Base-by-base conservation (phyloP, 2,113 vertebrate genomes). In the Motacilla alba region DNA sequence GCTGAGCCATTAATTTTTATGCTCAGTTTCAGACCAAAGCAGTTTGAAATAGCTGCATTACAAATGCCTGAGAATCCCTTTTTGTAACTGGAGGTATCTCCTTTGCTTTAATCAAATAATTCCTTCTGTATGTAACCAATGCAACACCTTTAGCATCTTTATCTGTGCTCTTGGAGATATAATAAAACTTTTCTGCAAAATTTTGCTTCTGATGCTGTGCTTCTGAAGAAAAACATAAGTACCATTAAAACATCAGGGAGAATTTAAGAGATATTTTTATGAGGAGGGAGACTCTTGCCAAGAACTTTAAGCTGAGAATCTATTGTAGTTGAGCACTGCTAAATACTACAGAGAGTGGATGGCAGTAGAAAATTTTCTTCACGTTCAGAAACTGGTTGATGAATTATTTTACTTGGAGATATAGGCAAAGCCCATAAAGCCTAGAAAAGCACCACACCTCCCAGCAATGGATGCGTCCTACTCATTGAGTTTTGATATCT, bases 31-130 rank as follows among this genome's bases (percentile, higher is more conserved):
- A 89, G 49, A 41, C 15, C 47, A 78, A 93, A 83, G 15, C 9
- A 41, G 9, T 28, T 46, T 63, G 47, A 47, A 72, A 83, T 9
- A 53, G 22, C 21, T 84, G 15, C 27, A 77, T 47, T 6, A 4
- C 0, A 0, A 91, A 35, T 16, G 10, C 14, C 62, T 52, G 19
- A 91, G 46, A 67, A 81, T 66, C n/a, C 2, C 2, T 53, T 74
- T 72, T 79, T 64, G 64, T 44, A 26, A 31, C 19, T 31, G 11
- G 35, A 79, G 22, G 14, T 55, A 68, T 24, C 39, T 76, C 43
- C 35, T 85, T 82, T 53, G 73, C 19, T 47, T 67, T 75, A 39
- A 60, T 78, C 41, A 52, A 67, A 26, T 59, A 1, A 1, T 67
- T 74, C 35, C 7, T 55, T 59, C 6, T 23, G 33, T 37, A 37